Conservation (phyloP, 2,888 invertebrate species). For the Andrena trimmerana region DNA sequence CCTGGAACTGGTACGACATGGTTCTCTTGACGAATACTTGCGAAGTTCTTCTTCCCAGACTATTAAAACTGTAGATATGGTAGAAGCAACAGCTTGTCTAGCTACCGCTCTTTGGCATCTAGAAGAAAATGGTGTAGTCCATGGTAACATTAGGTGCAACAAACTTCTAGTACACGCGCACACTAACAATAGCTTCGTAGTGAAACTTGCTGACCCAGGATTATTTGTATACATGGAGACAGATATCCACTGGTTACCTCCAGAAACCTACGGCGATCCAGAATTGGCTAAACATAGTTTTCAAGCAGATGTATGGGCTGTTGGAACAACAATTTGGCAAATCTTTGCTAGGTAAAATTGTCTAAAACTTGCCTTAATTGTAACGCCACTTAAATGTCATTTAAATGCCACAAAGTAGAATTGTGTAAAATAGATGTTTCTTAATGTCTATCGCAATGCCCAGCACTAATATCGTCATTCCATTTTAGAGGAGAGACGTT, state of each 20-base stretch:
- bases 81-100: conserved; percentile 93
- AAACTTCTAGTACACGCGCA: conserved; percentile 93
- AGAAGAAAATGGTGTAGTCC: conserved; percentile 92
- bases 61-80: conserved; percentile 90
- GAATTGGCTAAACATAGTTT: conserved; percentile 89
- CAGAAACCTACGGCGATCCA: conserved; percentile 91
- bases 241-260: conserved; percentile 96
- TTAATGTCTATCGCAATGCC: too few species aligned
- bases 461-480: neutral
- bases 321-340: conserved; percentile 96
- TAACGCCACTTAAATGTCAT: too few species aligned
- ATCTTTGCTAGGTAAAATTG: conserved; percentile 87
- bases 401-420: neutral
- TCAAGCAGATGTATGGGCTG: conserved; percentile 95
- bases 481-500: conserved; percentile 88
- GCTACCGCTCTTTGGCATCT: conserved; percentile 95
- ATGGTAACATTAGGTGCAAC: conserved; percentile 94
- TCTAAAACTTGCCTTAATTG: too few species aligned
- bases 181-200: conserved; percentile 89
- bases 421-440: neutral
- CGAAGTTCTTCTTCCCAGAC: conserved; percentile 83
- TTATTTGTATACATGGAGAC: conserved; percentile 85
- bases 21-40: conserved; percentile 91
- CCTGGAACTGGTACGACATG: conserved; percentile 92
- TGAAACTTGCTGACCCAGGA: conserved; percentile 94